Percentiles rank a stretch among this genome's conserved stretches.
Conservation (phyloP, 2,113 vertebrate genomes). For the Scomber scombrus region DNA sequence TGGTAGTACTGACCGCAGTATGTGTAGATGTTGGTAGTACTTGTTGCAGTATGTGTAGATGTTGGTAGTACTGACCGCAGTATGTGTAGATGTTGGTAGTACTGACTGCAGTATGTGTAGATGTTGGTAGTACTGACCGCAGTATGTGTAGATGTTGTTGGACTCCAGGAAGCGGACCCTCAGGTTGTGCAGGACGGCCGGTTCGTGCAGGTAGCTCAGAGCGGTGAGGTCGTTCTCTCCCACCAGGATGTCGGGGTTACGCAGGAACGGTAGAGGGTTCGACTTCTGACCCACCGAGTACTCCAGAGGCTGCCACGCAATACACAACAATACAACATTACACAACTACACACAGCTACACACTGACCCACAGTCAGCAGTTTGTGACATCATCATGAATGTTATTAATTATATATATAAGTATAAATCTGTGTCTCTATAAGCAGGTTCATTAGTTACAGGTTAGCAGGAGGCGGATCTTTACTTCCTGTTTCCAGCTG, state of each 20-base stretch:
- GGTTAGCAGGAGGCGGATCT: too few species aligned
- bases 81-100: too few species aligned
- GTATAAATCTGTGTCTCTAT: too few species aligned
- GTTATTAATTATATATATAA: too few species aligned
- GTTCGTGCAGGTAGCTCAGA: constrained; percentile 79
- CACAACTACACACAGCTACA: not conserved
- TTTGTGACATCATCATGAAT: too few species aligned
- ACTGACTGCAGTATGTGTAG: too few species aligned
- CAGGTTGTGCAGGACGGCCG: constrained; percentile 77
- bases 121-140: constrained; percentile 49
- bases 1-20: too few species aligned
- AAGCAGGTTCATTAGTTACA: too few species aligned
- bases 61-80: too few species aligned
- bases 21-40: too few species aligned
- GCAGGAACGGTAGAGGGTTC: constrained; percentile 90
- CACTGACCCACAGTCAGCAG: not conserved
- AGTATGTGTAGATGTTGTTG: constrained; percentile 83
- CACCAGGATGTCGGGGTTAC: constrained; percentile 96
- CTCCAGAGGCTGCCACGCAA: constrained; percentile 77
- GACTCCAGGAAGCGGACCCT: constrained; percentile 78
- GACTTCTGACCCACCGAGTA: constrained; percentile 85
- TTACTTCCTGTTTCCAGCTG: too few species aligned
- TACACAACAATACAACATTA: not conserved
- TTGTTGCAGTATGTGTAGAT: too few species aligned
- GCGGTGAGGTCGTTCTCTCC: constrained; percentile 93